Evolutionary conservation across 1,140 invertebrate species (phyloP).

Genomic region (Periplaneta americana): DNA sequence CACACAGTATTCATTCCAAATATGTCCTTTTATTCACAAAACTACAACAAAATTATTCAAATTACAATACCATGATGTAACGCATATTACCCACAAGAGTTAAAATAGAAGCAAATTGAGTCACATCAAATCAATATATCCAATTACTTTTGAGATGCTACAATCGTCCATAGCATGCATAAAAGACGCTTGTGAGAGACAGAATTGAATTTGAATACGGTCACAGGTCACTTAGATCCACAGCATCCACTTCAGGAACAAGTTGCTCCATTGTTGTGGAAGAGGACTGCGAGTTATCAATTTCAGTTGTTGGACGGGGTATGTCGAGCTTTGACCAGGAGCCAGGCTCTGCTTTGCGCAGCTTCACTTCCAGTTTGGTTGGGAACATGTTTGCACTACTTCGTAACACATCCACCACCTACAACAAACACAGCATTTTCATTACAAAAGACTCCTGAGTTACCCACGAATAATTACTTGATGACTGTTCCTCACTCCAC

Average conservation of each 20-base stretch:
- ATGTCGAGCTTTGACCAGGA: constrained; percentile 76
- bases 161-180: not conserved
- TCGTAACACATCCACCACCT: constrained; percentile 64
- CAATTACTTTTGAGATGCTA: not conserved
- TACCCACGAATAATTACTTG: no score
- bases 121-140: not conserved
- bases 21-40: not conserved
- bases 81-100: not conserved
- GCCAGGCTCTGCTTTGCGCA: constrained; percentile 80
- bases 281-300: not conserved
- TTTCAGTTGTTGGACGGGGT: constrained; percentile 29
- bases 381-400: constrained; percentile 74
- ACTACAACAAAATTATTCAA: not conserved
- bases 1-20: not conserved
- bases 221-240: constrained; percentile 40
- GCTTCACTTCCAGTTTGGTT: constrained; percentile 93
- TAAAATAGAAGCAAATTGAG: not conserved
- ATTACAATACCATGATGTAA: not conserved
- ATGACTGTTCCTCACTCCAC: no score
- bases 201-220: not conserved
- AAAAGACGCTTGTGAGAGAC: not conserved
- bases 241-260: constrained; percentile 39
- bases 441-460: not conserved
- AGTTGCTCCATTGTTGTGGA: constrained; percentile 28
- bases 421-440: not conserved